A percentile compares a stretch with the other conserved stretches of the same genome.
phyloP scores from a whole-genome alignment of 2,113 vertebrate species.

The Mobula hypostoma region DNA sequence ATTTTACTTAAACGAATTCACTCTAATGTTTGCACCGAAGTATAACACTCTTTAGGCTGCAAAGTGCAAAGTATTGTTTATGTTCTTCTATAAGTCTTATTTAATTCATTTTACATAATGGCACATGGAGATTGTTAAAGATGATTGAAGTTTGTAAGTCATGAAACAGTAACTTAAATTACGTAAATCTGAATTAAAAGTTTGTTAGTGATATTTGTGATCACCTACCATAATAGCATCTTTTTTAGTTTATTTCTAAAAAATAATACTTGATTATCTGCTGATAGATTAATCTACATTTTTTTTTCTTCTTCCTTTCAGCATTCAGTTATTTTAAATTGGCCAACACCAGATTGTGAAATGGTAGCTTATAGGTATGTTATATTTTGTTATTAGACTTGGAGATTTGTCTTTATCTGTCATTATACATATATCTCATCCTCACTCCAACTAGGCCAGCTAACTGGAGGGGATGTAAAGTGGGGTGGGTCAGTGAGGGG shows the following conservation, averaged over 20 bases:
- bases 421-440: no score
- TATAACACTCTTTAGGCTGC: background rate
- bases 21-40: background rate
- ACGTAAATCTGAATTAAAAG: background rate
- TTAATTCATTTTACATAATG: background rate
- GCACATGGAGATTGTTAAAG: no score
- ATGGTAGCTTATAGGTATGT: conserved; percentile 97
- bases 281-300: background rate
- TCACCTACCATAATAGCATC: background rate
- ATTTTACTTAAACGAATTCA: background rate
- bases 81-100: background rate
- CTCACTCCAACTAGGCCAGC: background rate
- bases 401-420: background rate
- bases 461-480: no score
- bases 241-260: background rate
- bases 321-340: conserved; percentile 90
- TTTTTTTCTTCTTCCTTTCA: conserved; percentile 45
- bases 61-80: background rate
- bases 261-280: no score
- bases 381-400: background rate
- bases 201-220: background rate
- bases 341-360: conserved; percentile 93
- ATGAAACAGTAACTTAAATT: background rate
- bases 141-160: background rate
- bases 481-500: no score